Base-by-base conservation (phyloP, 2,888 invertebrate genomes). In the Phorcus lineatus region DNA sequence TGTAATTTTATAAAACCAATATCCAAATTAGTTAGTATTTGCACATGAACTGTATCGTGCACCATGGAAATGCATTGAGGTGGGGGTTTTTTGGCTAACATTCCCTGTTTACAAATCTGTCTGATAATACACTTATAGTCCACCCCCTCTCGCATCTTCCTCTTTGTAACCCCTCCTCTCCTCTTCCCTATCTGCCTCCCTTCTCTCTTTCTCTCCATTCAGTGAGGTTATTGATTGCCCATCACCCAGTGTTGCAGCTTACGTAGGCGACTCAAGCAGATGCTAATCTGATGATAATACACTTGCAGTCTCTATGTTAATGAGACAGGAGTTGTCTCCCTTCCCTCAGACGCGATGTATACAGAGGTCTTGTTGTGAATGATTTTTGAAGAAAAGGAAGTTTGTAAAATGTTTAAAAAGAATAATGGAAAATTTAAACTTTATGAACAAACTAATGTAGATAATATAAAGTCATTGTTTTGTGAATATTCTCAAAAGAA, bases 231-330 rank as follows among this genome's bases (percentile, higher is more conserved):
- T 70, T 70, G 70, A 70, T 70, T 40, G 47, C 1, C 47, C 6
- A 6, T 47, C 47, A 13, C 1, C n/a, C 70, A 19, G 17, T 36
- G 36, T 31, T 70, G 70, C 40, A n/a, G 70, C 19, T 36, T 70
- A 70, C 70, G 70, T 70, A 70, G 70, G 70, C 70, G 70, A 19
- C 36, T 70, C 70, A 70, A 70, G 40, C 70, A 70, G 70, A 70
- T 70, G 70, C 70, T 70, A 70, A 36, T 70, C 70, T 70, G 9
- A 70, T 70, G 70, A 31, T 70, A 62, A 62, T 62, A 62, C 62
- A 24, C 62, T 62, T 11, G 47, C 47, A 47, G 13, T 16, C 62
- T 57, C 24, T 40, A 70, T 70, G 70, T 70, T 70, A 40, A 36
- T 70, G 70, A 19, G 70, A 31, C 40, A 17, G 7, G 70, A 70